These are phyloP conservation scores for Hypotaenidia okinawae DNA, from an alignment of 2,797 vertebrate species.

Conservation along the genomic window DNA sequence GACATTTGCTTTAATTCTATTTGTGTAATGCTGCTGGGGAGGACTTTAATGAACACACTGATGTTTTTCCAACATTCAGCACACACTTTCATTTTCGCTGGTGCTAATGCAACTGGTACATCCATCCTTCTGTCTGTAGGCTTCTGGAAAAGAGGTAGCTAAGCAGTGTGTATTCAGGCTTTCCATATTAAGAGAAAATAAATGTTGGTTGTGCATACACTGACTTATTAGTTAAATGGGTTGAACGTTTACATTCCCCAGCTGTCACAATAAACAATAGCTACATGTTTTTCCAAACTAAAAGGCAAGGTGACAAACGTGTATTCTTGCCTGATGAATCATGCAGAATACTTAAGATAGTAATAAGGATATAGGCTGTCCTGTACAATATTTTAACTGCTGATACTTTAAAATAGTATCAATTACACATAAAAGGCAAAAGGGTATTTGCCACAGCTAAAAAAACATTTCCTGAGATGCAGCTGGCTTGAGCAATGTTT, in stretches of 20 bases:
- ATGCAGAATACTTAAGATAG: neutral
- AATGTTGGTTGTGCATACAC: neutral
- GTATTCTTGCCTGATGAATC: neutral
- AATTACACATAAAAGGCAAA: neutral
- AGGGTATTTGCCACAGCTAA: neutral
- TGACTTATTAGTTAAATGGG: constrained; percentile 30
- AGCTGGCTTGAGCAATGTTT: neutral
- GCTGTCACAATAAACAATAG: constrained; percentile 1
- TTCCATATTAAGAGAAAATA: constrained; percentile 27
- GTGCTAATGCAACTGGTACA: neutral
- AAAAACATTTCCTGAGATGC: neutral
- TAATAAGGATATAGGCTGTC: neutral
- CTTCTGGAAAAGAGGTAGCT: neutral
- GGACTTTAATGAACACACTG: neutral
- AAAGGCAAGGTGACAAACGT: neutral
- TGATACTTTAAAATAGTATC: neutral
- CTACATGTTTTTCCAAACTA: neutral
- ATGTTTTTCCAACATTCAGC: neutral
- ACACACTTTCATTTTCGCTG: neutral
- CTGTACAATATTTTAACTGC: neutral
- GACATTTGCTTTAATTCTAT: neutral
- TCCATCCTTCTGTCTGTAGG: neutral
- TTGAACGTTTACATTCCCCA: neutral
- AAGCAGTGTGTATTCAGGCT: neutral
- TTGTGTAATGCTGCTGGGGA: neutral